Base-by-base conservation (phyloP, 2,797 vertebrate species). In the Eremophila alpestris region DNA sequence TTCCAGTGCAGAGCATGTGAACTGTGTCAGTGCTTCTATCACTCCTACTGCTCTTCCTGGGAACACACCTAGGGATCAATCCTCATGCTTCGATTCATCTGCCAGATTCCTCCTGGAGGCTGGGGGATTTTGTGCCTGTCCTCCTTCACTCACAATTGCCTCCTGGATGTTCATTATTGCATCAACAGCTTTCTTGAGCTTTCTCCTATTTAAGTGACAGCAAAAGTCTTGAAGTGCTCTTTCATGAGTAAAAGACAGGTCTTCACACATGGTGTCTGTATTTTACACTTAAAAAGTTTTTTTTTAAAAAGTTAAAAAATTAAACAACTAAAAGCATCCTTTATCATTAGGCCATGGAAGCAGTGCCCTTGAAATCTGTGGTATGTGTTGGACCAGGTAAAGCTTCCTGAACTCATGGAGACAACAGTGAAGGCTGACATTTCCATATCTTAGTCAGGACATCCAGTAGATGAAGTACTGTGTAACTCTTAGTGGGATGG, bases 21-120 rank as follows among this genome's bases (percentile, higher is more conserved):
- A 68, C 62, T 22, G 30, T 58, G 88, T 91, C 49, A 30, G 19
- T 68, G 79, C 7, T 76, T 95, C 90, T 94, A 77, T 81, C 73
- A 46, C 45, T 67, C 67, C 32, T 60, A 30, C 54, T 68, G n/a
- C n/a, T 81, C 55, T 75, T 86, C 58, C 46, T 51, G 48, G 46
- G 51, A 88, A 32, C n/a, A 27, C 12, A 83, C 30, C 41, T 63
- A 70, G 54, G 45, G 38, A 95, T 80, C 49, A 81, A 4, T 68
- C 69, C 41, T 87, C 52, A 67, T 0, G 4, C 45, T 87, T 43
- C 38, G 9, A n/a, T 78, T 94, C 36, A 56, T 56, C 76, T 91
- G 29, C 24, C 49, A 49, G 38, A 29, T 75, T 88, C 30, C 10
- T 83, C 54, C 51, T 86, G 34, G 23, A 80, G 46, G 17, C 5